Evolutionary conservation across 1,140 invertebrate species (phyloP).

Genomic region (Aphis craccivora): DNA sequence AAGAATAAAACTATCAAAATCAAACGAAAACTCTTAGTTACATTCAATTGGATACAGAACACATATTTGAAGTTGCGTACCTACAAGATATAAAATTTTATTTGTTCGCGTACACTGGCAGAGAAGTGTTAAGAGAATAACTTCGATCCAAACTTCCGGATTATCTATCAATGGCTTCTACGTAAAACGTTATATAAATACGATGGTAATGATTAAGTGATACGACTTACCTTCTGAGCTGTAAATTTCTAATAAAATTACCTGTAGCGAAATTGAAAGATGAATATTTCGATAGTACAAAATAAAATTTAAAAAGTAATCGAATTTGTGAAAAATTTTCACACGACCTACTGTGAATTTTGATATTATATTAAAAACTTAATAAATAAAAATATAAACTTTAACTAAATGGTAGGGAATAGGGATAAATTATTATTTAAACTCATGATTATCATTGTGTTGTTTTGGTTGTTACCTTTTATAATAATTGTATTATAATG

Average conservation of each 20-base stretch:
- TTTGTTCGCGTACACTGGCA: not conserved
- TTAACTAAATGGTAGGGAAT: not conserved
- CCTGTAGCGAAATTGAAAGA: not conserved
- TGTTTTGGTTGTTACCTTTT: not conserved
- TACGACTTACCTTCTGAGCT: not conserved
- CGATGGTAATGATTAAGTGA: not conserved
- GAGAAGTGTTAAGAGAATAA: not conserved
- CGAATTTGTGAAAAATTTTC: not conserved
- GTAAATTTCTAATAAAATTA: not conserved
- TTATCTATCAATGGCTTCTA: not conserved
- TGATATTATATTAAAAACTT: not conserved
- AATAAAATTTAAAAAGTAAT: not conserved
- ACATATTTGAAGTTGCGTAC: fast-evolving
- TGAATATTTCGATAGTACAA: not conserved
- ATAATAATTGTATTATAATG: no score
- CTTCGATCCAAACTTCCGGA: not conserved
- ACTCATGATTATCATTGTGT: not conserved
- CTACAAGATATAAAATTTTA: not conserved
- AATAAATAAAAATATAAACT: not conserved
- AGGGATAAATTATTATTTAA: not conserved
- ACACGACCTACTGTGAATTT: no score
- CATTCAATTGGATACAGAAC: not conserved
- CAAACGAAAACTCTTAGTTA: not conserved
- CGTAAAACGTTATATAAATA: not conserved
- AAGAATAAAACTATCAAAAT: not conserved